A percentile compares a stretch with the other conserved stretches of the same genome.
Evolutionary conservation across 2,888 invertebrate species (phyloP).

Genomic region (Philereme vetulata): DNA sequence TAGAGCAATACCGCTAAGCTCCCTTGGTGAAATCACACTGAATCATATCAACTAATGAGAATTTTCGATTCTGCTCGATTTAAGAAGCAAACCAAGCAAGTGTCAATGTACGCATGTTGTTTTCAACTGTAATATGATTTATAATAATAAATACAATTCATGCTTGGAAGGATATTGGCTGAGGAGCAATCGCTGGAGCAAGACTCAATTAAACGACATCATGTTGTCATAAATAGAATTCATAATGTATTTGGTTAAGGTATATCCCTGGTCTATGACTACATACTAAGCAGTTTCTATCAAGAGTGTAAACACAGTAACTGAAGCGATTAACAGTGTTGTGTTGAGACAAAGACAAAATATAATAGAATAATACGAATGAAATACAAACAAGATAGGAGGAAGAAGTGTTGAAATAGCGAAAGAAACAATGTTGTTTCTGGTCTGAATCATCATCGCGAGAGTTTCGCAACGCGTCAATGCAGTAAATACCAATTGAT

Average conservation of each 20-base stretch:
- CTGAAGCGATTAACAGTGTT: conserved; percentile 19
- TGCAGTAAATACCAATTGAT: conserved; percentile 35
- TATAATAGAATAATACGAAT: conserved; percentile 25
- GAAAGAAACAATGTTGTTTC: conserved; percentile 8
- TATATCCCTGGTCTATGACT: conserved; percentile 8
- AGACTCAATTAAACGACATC: conserved; percentile 43
- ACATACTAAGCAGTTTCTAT: conserved; percentile 16
- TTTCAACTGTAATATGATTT: neutral
- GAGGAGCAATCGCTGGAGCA: conserved; percentile 36
- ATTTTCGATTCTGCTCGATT: neutral
- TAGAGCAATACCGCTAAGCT: neutral
- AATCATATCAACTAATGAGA: neutral
- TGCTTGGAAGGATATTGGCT: conserved; percentile 33
- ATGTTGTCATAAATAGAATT: conserved; percentile 39
- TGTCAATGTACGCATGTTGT: neutral
- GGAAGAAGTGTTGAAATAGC: conserved; percentile 17
- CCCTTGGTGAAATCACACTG: neutral
- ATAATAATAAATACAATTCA: conserved; percentile 10
- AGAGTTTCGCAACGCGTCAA: conserved; percentile 19
- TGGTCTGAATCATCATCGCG: conserved; percentile 12
- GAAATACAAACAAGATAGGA: conserved; percentile 25
- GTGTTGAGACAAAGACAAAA: conserved; percentile 21
- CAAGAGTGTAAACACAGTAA: conserved; percentile 29
- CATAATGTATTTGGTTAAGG: conserved; percentile 36
- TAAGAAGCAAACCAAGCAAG: neutral